Percentiles rank a stretch among this genome's conserved stretches.
Evolutionary conservation across 2,113 vertebrate genomes (phyloP).

Genomic region (Eulemur rufifrons): DNA sequence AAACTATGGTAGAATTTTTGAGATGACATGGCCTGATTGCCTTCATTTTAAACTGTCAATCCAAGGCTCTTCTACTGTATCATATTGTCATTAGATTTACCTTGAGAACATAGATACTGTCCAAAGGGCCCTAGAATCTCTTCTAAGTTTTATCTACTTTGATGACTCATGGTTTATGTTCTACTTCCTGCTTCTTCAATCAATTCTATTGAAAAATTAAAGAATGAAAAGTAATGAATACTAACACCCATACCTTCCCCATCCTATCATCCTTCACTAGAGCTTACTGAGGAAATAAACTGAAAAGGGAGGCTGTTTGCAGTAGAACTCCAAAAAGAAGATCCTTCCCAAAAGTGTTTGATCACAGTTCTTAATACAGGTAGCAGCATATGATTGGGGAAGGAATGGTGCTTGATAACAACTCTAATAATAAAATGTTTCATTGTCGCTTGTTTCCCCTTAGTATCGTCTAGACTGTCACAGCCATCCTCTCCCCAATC

Average conservation of each 20-base stretch:
- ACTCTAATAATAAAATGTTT: constrained; percentile 9
- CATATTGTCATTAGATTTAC: background rate
- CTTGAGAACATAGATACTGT: background rate
- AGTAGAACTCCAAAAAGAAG: constrained; percentile 36
- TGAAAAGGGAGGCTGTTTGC: constrained; percentile 38
- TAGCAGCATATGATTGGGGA: constrained; percentile 62
- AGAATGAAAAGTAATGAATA: constrained; percentile 48
- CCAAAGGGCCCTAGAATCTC: background rate
- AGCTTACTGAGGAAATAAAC: constrained; percentile 58
- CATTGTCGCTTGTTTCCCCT: constrained; percentile 44
- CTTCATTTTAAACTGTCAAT: constrained; percentile 19
- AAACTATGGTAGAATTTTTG: background rate
- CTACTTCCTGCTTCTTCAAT: constrained; percentile 20
- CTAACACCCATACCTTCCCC: constrained; percentile 54
- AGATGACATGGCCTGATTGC: background rate
- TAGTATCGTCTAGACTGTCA: constrained; percentile 93
- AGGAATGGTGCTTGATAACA: constrained; percentile 24
- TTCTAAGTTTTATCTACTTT: constrained; percentile 33
- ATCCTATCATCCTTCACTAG: constrained; percentile 66
- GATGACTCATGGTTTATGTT: constrained; percentile 41
- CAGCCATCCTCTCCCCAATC: constrained; percentile 94
- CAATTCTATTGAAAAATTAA: constrained; percentile 50
- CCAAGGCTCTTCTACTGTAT: background rate
- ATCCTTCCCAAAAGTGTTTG: constrained; percentile 64
- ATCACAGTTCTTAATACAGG: constrained; percentile 69